phyloP scores from a whole-genome alignment of 2,113 vertebrate genomes.

The Propithecus coquereli region DNA sequence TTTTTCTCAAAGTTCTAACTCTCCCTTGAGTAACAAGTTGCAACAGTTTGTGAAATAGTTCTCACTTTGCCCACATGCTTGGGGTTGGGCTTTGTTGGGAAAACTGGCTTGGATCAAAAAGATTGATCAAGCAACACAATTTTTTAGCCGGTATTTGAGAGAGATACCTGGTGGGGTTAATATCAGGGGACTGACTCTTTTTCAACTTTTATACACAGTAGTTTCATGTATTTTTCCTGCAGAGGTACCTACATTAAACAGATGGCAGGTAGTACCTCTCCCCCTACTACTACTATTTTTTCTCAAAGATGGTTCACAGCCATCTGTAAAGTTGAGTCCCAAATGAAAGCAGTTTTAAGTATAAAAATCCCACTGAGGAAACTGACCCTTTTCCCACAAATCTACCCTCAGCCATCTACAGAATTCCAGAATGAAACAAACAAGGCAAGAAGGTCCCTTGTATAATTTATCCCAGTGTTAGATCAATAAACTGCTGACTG shows the following conservation, averaged over 20 bases:
- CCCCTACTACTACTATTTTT: background rate
- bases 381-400: background rate
- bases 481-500: background rate
- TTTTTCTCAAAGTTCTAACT: constrained; percentile 22
- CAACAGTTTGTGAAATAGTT: background rate
- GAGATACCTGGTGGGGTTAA: background rate
- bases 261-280: background rate
- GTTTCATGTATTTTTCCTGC: background rate
- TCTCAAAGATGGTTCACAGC: background rate
- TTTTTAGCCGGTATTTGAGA: background rate
- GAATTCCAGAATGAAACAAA: background rate
- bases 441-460: background rate
- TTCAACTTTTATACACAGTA: background rate
- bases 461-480: background rate
- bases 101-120: background rate
- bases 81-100: background rate
- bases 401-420: background rate
- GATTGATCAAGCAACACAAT: background rate
- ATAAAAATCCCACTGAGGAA: background rate
- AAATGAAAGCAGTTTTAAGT: background rate
- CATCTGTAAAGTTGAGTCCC: background rate
- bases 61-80: background rate
- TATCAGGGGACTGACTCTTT: background rate
- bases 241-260: background rate
- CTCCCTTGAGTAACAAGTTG: background rate